These are phyloP conservation scores for Sminthurinus signatus DNA, from an alignment of 1,140 invertebrate genomes.

Conservation along the genomic window DNA sequence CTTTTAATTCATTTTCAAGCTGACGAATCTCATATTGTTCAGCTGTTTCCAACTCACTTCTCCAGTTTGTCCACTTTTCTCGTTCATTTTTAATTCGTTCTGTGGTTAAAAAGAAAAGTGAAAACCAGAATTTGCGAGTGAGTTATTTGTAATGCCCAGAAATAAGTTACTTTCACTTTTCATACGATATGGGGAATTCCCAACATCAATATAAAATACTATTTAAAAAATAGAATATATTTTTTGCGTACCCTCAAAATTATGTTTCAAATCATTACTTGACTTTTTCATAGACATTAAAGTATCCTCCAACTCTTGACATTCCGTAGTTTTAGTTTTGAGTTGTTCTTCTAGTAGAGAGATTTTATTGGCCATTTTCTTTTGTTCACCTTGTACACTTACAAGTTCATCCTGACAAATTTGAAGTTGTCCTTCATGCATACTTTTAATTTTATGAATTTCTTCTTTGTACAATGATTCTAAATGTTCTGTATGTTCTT, in stretches of 20 bases:
- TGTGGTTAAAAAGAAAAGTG: too few relatives aligned
- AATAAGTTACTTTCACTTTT: too few relatives aligned
- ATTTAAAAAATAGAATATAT: too few relatives aligned
- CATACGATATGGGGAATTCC: too few relatives aligned
- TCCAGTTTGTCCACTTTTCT: conserved; percentile 38
- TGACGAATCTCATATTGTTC: conserved; percentile 31
- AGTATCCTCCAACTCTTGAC: conserved; percentile 3
- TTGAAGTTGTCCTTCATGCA: background rate
- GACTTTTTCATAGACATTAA: conserved; percentile 10
- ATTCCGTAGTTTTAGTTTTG: conserved; percentile 1
- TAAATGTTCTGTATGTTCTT: conserved; percentile 16
- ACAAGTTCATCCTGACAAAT: conserved; percentile 2
- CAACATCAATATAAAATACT: too few relatives aligned
- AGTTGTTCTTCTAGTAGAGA: conserved; percentile 8
- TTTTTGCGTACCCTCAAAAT: conserved; percentile 2
- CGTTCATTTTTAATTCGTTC: conserved; percentile 30
- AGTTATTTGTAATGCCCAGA: too few relatives aligned
- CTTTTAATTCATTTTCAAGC: conserved; percentile 32
- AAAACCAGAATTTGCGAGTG: conserved; percentile 7
- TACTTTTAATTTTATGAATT: background rate
- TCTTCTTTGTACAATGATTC: conserved; percentile 12
- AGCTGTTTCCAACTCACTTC: conserved; percentile 29
- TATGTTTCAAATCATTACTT: background rate
- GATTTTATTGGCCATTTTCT: conserved; percentile 8
- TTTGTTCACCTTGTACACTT: conserved; percentile 5